These are phyloP conservation scores for Chrysochloris asiatica DNA, from an alignment of 2,113 vertebrate species.

Conservation along the genomic window DNA sequence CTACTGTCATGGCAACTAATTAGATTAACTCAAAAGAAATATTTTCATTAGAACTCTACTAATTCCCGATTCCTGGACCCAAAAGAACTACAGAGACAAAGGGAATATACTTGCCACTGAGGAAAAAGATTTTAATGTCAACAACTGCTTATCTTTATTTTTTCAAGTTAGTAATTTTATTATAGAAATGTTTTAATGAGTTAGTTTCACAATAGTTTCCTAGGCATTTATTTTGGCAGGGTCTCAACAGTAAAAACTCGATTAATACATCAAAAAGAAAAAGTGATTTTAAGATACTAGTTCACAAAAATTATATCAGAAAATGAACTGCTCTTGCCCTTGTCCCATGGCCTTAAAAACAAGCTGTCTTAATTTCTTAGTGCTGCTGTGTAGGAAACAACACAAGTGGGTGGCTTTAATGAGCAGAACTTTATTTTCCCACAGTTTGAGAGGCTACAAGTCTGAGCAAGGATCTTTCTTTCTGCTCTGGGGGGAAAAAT, in stretches of 20 bases:
- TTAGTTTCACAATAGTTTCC: slow-evolving; percentile 2
- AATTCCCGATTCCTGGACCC: slow-evolving; percentile 6
- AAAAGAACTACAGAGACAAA: background rate
- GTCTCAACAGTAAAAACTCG: background rate
- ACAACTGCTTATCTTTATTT: background rate
- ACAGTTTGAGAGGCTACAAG: background rate
- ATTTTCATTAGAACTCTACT: background rate
- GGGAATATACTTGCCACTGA: background rate
- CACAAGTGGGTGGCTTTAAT: background rate
- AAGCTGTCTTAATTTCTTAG: background rate
- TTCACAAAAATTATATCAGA: background rate
- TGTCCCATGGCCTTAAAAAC: background rate
- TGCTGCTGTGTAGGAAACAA: background rate
- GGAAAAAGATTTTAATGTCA: background rate
- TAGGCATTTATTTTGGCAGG: slow-evolving; percentile 41
- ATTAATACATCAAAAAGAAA: background rate
- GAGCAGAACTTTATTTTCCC: background rate
- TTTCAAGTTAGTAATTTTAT: background rate
- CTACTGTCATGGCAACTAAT: background rate
- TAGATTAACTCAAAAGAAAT: background rate
- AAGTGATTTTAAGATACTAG: background rate
- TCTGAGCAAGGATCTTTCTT: background rate
- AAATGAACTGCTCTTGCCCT: background rate
- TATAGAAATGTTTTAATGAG: background rate
- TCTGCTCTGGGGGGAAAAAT: background rate